phyloP scores from a whole-genome alignment of 2,888 invertebrate genomes.

The Caenorhabditis sp. region DNA sequence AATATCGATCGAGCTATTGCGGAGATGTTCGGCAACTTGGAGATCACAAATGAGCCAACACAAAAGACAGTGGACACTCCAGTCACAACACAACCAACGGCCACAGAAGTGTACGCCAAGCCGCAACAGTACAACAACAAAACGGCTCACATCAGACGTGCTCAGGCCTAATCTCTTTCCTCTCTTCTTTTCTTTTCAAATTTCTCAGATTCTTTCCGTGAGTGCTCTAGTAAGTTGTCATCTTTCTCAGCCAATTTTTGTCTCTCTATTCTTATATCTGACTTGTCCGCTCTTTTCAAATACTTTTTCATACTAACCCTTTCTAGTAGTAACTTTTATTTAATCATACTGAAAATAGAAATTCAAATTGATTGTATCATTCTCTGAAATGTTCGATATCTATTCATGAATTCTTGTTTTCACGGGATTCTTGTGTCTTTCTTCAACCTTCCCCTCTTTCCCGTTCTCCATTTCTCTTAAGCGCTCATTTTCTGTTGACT shows the following conservation, averaged over 20 bases:
- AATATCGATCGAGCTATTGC: constrained; percentile 79
- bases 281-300: too few relatives aligned
- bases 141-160: constrained; percentile 33
- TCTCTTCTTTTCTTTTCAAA: not conserved
- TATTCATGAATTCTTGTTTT: constrained; percentile 61
- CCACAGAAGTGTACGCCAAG: constrained; percentile 42
- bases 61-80: not conserved
- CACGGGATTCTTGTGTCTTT: constrained; percentile 38
- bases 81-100: constrained; percentile 36
- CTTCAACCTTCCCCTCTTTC: constrained; percentile 34
- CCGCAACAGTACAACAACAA: constrained; percentile 37
- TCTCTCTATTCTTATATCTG: constrained; percentile 1
- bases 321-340: not conserved
- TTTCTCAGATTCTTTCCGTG: constrained; percentile 15
- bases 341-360: constrained; percentile 43
- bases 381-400: constrained; percentile 37
- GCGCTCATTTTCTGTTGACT: constrained; percentile 31
- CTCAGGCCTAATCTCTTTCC: constrained; percentile 42
- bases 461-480: constrained; percentile 17
- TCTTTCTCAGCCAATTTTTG: constrained; percentile 26
- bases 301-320: constrained; percentile 14
- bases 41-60: constrained; percentile 12
- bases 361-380: constrained; percentile 48
- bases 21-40: constrained; percentile 73
- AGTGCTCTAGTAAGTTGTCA: constrained; percentile 46